A percentile compares a stretch with the other conserved stretches of the same genome.
phyloP scores from a whole-genome alignment of 2,113 vertebrate genomes.

The Vireo altiloquus region DNA sequence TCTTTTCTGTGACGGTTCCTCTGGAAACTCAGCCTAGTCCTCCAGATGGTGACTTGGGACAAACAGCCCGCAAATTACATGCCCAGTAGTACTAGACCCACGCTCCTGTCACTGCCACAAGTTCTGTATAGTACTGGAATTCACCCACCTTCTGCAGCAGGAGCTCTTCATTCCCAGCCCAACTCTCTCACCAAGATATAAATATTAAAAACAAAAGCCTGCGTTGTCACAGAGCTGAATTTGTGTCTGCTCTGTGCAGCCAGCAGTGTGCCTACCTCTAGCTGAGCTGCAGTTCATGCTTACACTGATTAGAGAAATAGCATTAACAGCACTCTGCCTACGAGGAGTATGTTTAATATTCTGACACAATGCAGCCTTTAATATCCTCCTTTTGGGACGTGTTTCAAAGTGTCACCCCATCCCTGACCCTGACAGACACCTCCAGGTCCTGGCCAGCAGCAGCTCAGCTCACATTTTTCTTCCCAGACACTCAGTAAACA shows the following conservation, averaged over 20 bases:
- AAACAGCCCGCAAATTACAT: background rate
- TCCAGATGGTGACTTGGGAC: slow-evolving; percentile 25
- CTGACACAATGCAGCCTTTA: background rate
- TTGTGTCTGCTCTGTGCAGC: background rate
- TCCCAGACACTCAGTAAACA: slow-evolving; percentile 60
- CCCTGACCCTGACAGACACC: slow-evolving; percentile 21
- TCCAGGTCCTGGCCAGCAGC: slow-evolving; percentile 3
- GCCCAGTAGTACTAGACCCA: background rate
- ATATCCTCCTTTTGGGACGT: background rate
- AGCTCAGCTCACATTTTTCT: slow-evolving; percentile 39
- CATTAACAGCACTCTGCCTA: background rate
- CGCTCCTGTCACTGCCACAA: background rate
- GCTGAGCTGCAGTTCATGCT: background rate
- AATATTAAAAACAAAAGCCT: background rate
- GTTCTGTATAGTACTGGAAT: background rate
- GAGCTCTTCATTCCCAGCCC: background rate
- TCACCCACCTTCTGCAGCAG: background rate
- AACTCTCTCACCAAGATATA: background rate
- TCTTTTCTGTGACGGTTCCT: slow-evolving; percentile 42
- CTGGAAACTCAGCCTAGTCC: slow-evolving; percentile 47
- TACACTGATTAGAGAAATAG: background rate
- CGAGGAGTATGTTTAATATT: background rate
- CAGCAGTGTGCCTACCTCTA: background rate
- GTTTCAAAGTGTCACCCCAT: background rate
- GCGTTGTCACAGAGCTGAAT: background rate